phyloP scores from a whole-genome alignment of 1,140 invertebrate genomes.

The Adoxophyes honmai region DNA sequence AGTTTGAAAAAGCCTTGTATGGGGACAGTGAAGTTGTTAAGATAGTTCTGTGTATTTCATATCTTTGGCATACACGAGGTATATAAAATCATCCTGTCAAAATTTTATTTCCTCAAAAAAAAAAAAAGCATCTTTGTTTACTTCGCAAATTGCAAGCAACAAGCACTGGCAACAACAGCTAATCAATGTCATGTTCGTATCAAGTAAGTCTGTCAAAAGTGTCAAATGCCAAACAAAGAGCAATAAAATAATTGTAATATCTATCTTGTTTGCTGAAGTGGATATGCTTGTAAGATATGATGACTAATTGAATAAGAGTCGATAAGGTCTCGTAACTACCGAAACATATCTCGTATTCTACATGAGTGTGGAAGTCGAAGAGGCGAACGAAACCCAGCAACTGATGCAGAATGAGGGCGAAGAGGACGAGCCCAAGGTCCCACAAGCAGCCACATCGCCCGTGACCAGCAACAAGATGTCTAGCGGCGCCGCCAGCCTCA shows the following conservation, averaged over 20 bases:
- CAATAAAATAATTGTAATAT: neutral
- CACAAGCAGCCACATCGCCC: conserved; percentile 55
- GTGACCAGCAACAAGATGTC: conserved; percentile 67
- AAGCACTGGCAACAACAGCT: too few species aligned
- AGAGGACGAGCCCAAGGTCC: conserved; percentile 61
- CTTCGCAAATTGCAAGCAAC: too few species aligned
- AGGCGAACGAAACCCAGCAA: conserved; percentile 70
- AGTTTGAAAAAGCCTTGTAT: too few species aligned
- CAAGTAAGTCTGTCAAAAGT: neutral
- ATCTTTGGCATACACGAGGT: too few species aligned
- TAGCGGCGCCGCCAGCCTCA: conserved; percentile 56
- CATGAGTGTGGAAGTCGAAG: conserved; percentile 69
- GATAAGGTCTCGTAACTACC: neutral
- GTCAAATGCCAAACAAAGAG: neutral
- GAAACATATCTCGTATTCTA: conserved; percentile 20
- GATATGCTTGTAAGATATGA: neutral
- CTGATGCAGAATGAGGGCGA: conserved; percentile 71
- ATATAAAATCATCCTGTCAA: too few species aligned
- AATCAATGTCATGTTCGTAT: too few species aligned
- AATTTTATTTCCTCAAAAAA: too few species aligned
- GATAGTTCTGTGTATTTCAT: too few species aligned
- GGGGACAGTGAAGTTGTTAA: too few species aligned
- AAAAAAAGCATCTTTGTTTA: too few species aligned
- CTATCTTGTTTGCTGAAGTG: neutral
- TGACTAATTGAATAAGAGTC: neutral